Conservation (phyloP, 2,888 invertebrate species). For the Phlogophora meticulosa region DNA sequence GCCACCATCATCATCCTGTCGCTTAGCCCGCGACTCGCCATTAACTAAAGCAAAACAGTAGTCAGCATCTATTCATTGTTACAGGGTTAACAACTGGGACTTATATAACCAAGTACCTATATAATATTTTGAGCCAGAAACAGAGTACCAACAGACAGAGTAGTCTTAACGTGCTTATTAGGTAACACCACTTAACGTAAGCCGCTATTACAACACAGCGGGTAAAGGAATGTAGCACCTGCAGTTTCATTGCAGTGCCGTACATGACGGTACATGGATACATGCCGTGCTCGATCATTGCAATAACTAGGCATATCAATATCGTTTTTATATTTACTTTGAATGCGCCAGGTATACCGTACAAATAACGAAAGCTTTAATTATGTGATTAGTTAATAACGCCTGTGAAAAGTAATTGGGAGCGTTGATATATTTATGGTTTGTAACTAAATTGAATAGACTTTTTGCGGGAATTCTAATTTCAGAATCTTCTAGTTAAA, state of each 20-base stretch:
- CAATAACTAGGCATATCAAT: conserved; percentile 50
- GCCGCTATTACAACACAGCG: conserved; percentile 85
- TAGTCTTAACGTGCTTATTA: conserved; percentile 77
- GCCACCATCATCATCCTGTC: conserved; percentile 93
- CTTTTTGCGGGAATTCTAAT: conserved; percentile 48
- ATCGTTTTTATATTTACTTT: conserved; percentile 37
- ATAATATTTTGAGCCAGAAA: conserved; percentile 42
- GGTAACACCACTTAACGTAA: conserved; percentile 86
- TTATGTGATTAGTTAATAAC: conserved; percentile 22
- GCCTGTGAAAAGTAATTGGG: neutral
- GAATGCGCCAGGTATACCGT: conserved; percentile 27
- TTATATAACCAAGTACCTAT: conserved; percentile 13
- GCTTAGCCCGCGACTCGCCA: conserved; percentile 89
- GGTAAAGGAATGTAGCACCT: conserved; percentile 81
- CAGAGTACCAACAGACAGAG: conserved; percentile 40
- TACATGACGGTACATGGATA: conserved; percentile 56
- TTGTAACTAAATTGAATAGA: neutral
- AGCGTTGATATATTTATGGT: conserved; percentile 23
- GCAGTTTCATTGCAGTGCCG: conserved; percentile 78
- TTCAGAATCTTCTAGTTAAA: conserved; percentile 60
- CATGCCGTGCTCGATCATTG: conserved; percentile 72
- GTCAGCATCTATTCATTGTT: conserved; percentile 6
- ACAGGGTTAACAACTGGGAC: conserved; percentile 9
- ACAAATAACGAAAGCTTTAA: conserved; percentile 31
- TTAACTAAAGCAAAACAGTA: conserved; percentile 74